Conservation (phyloP, 1,140 invertebrate genomes). For the Scaptomyza hsui region DNA sequence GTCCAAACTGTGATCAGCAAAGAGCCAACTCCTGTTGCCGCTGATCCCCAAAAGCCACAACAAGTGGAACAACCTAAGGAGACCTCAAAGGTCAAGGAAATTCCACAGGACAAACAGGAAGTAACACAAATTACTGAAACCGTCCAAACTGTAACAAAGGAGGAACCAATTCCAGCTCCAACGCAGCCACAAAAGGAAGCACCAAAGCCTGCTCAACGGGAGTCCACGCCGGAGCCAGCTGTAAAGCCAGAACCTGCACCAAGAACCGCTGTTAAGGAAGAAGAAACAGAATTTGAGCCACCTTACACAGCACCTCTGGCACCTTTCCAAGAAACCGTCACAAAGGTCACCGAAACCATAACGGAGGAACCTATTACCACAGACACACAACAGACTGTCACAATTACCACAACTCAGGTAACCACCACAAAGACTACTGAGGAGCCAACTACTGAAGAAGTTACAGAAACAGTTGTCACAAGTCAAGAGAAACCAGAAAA, state of each 20-base stretch:
- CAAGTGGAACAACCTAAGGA: slow-evolving; percentile 12
- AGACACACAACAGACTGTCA: slow-evolving; percentile 40
- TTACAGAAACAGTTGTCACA: slow-evolving; percentile 18
- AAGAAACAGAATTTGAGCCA: slow-evolving; percentile 41
- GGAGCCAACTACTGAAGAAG: slow-evolving; percentile 21
- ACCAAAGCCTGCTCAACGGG: not conserved
- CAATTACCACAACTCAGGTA: slow-evolving; percentile 50
- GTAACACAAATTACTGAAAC: slow-evolving; percentile 27
- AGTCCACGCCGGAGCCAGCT: slow-evolving; percentile 8
- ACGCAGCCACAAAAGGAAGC: slow-evolving; percentile 9
- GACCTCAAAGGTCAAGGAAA: not conserved
- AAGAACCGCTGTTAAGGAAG: slow-evolving; percentile 35
- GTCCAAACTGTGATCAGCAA: slow-evolving; percentile 18
- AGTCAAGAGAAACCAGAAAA: slow-evolving; percentile 19
- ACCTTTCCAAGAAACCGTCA: slow-evolving; percentile 36
- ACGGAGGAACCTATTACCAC: slow-evolving; percentile 36
- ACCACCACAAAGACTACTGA: slow-evolving; percentile 33
- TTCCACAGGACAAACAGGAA: slow-evolving; percentile 1
- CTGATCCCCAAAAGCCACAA: slow-evolving; percentile 5
- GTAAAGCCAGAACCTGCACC: slow-evolving; percentile 58
- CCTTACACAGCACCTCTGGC: slow-evolving; percentile 56
- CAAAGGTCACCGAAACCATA: slow-evolving; percentile 35
- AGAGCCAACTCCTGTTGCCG: slow-evolving; percentile 14
- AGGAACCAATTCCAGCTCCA: slow-evolving; percentile 14
- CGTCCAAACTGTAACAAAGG: slow-evolving; percentile 13